Conservation (phyloP, 2,888 invertebrate genomes). For the Ypsolopha scabrella region DNA sequence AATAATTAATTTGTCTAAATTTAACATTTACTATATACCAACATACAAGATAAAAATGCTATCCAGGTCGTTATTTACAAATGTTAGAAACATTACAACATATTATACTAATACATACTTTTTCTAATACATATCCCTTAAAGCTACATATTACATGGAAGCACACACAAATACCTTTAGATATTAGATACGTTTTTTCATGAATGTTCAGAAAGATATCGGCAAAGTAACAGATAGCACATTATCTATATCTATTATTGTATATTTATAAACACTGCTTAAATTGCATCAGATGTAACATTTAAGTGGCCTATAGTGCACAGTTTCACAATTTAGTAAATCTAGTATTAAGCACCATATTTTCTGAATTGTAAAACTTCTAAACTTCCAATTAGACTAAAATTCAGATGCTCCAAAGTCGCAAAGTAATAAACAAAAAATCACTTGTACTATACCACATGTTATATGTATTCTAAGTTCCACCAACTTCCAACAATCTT, state of each 20-base stretch:
- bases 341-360: too few relatives aligned
- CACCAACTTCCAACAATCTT: too few relatives aligned
- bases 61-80: conserved; percentile 51
- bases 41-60: conserved; percentile 58
- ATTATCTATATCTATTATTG: too few relatives aligned
- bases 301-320: too few relatives aligned
- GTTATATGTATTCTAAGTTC: conserved; percentile 8
- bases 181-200: background rate
- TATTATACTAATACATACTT: conserved; percentile 13
- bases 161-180: conserved; percentile 60
- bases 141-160: conserved; percentile 55
- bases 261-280: too few relatives aligned
- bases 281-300: too few relatives aligned
- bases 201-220: background rate
- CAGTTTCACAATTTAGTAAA: too few relatives aligned
- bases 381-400: too few relatives aligned
- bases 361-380: too few relatives aligned
- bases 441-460: background rate
- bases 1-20: background rate
- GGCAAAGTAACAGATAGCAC: too few relatives aligned
- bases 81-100: conserved; percentile 21
- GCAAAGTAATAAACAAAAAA: too few relatives aligned
- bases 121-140: conserved; percentile 20
- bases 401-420: too few relatives aligned
- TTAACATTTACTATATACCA: background rate